Evolutionary conservation across 2,113 vertebrate species (phyloP), one percentile per base, ranked within the genome.

Genomic region (Bujurquina vittata): DNA sequence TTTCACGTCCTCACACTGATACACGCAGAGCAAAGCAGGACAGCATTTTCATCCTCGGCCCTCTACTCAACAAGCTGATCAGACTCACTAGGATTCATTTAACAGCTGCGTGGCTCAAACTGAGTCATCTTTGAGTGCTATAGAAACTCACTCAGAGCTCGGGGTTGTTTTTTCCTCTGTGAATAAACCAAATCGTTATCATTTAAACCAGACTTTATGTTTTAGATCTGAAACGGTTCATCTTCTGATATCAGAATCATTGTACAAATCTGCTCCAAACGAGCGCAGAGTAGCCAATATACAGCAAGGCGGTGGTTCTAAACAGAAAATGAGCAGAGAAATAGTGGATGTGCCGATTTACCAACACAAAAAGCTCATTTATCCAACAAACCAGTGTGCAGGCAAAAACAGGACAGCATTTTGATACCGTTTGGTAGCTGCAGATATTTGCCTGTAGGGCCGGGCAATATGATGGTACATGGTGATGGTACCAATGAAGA

Each of bases 231-330:
- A 86, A 86, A 54, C 17, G 52, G 65, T 52, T 72, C 65, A 52
- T 63, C 65, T 75, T 84, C 67, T 77, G 29, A 81, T 26, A 80
- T 10, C 20, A 31, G 65, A 59, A 49, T 65, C 43, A 46, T 22
- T n/a, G 76, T 57, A 84, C 59, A 37, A 37, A 89, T 82, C 52
- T 12, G 59, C n/a, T 87, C 54, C 40, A 6, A 80, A 69, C 15
- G 17, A 75, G 20, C 61, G 75, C 43, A 72, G 62, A 55, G 54
- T 15, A 87, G 87, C 72, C 59, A 43, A 88, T 81, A 29, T 80
- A 89, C 83, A 92, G 86, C 77, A 33, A 18, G 33, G 65, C 63
- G n/a, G 46, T 37, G 35, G 5, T 37, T 62, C 18, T 20, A n/a
- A 62, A 62, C 60, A 18, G 35, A 40, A 76, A 86, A 57, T 7